Evolutionary conservation across 2,797 vertebrate species (phyloP), one percentile per base, ranked within the genome.

Genomic region (Hydrolagus colliei): DNA sequence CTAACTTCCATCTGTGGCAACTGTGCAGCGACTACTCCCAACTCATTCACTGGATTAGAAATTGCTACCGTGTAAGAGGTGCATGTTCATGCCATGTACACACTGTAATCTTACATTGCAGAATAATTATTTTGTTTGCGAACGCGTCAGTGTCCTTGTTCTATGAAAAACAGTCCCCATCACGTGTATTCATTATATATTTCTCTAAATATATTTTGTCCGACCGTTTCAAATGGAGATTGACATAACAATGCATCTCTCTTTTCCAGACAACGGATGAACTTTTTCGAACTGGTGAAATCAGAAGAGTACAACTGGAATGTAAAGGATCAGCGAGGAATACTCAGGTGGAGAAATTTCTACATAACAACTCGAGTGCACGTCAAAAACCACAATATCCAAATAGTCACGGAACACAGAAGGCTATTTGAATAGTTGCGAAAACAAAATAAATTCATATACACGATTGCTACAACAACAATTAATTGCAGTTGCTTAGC

Each of bases 301-400:
- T 97, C 97, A 91, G 96, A 95, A 86, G 95, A 95, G 86, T 98
- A 97, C 89, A 97, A 99, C 86, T 99, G 98, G 97, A 98, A 96
- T n/a, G 93, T 95, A 88, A 96, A 96, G 91, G 93, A 90, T 6
- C 97, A 99, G 87, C 95, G 97, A 91, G 96, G 98, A 92, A 94
- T 97, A 95, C 97, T 98, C 95, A 96, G 97, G 98, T 97, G 91
- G 93, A 85, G 75, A 59, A 16, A 84, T 84, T 18, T 71, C 11
- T 71, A 68, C 41, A 9, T 18, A 84, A 71, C 41, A 32, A 14
- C 16, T 71, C 16, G 14, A 61, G 22, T 16, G 41, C 22, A 13
- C 18, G n/a, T 35, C 72, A 73, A 86, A 61, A 52, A 52, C 41
- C 62, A 11, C 52, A 8, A 27, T 63, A n/a, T 9, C 35, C 62